These are phyloP conservation scores for Macrophya annulata DNA, from an alignment of 2,888 invertebrate species.

Conservation along the genomic window DNA sequence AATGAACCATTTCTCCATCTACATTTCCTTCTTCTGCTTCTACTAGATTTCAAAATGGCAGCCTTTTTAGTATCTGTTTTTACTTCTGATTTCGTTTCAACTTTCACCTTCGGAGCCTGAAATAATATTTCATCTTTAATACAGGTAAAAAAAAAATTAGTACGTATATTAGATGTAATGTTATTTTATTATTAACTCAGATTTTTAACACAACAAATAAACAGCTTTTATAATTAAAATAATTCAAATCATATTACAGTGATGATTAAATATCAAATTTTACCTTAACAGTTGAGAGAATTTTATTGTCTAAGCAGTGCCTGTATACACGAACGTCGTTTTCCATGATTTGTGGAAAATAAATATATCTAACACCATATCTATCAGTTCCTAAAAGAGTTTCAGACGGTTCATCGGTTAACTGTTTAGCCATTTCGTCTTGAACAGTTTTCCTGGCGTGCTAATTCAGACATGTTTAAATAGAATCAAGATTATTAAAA, in stretches of 20 bases:
- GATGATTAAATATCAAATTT: neutral
- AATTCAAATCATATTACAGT: neutral
- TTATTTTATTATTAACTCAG: neutral
- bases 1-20: slow-evolving; percentile 71
- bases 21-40: slow-evolving; percentile 65
- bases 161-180: too few species aligned
- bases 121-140: slow-evolving; percentile 43
- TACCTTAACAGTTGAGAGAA: slow-evolving; percentile 73
- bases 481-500: neutral
- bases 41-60: slow-evolving; percentile 45
- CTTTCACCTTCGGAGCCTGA: slow-evolving; percentile 63
- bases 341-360: slow-evolving; percentile 82
- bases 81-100: slow-evolving; percentile 57
- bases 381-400: slow-evolving; percentile 80
- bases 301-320: slow-evolving; percentile 76
- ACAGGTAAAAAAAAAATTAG: neutral
- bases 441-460: slow-evolving; percentile 81
- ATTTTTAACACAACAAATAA: neutral
- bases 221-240: neutral
- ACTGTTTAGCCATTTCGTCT: slow-evolving; percentile 80
- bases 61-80: slow-evolving; percentile 56
- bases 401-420: slow-evolving; percentile 79
- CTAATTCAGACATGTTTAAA: slow-evolving; percentile 70
- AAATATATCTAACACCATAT: slow-evolving; percentile 80
- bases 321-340: slow-evolving; percentile 81